A percentile compares a stretch with the other conserved stretches of the same genome.
Evolutionary conservation across 1,140 invertebrate species (phyloP).

Genomic region (Habropoda laboriosa): DNA sequence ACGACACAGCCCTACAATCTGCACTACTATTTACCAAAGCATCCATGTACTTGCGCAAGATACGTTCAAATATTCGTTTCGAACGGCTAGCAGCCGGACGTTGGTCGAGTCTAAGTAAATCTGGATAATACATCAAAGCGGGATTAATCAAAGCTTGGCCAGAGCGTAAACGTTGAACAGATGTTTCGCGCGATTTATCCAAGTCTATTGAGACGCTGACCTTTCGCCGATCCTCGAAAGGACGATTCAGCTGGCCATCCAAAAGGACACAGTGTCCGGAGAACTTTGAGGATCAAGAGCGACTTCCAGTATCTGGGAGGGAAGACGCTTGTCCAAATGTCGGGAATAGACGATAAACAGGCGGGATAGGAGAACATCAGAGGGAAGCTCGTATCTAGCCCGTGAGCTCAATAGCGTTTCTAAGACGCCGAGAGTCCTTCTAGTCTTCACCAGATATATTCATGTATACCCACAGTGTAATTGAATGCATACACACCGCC

Average conservation of each 20-base stretch:
- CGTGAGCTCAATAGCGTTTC: constrained; percentile 68
- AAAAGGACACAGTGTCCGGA: constrained; percentile 26
- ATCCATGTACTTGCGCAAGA: too few species aligned
- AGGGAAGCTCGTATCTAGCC: constrained; percentile 52
- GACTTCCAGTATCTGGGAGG: constrained; percentile 45
- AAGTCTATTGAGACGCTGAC: constrained; percentile 54
- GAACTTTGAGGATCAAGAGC: constrained; percentile 61
- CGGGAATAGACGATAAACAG: constrained; percentile 71
- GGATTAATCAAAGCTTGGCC: constrained; percentile 45
- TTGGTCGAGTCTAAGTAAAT: neutral
- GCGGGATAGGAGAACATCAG: constrained; percentile 59
- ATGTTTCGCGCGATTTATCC: constrained; percentile 58
- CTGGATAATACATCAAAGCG: constrained; percentile 37
- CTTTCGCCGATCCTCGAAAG: constrained; percentile 53
- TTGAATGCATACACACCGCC: constrained; percentile 71
- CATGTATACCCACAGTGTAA: constrained; percentile 68
- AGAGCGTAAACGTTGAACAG: constrained; percentile 5
- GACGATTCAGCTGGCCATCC: constrained; percentile 42
- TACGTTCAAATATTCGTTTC: too few species aligned
- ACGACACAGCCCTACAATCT: too few species aligned
- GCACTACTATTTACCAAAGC: too few species aligned
- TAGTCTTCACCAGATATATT: constrained; percentile 49
- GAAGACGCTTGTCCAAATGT: constrained; percentile 61
- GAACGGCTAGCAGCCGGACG: too few species aligned
- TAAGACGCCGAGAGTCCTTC: constrained; percentile 62